Base-by-base conservation (phyloP, 1,140 invertebrate genomes). In the Pachyrhynchus sulphureomaculatus region DNA sequence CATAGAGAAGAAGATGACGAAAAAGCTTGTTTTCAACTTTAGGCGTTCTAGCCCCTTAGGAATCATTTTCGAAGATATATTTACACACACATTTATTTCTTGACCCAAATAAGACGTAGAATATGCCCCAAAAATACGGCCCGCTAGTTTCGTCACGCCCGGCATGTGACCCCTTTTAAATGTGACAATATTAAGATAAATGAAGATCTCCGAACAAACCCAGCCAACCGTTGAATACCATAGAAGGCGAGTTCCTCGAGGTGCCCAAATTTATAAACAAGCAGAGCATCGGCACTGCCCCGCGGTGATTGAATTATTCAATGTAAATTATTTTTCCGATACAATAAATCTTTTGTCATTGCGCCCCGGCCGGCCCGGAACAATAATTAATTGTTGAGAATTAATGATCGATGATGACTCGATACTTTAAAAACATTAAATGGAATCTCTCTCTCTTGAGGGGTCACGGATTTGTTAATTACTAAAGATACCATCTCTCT, bases 391-490 rank as follows among this genome's bases (percentile, higher is more conserved):
- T 73, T 72, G 72, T 72, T 69, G 64, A 63, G 64, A 68, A 63
- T 71, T 73, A 73, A 73, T 73, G 72, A 73, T 72, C 69, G 72
- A 72, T 70, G 70, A 73, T 73, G 72, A 73, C 70, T 73, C 64
- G 68, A 59, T 65, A 65, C 65, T 71, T 68, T 53, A 61, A 64
- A 63, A 70, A 72, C 68, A 66, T 72, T 69, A 65, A 72, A 53
- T 68, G 47, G 63, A 65, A 61, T 67, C 62, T 66, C 49, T 45
- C 48, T 47, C 39, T 29, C 42, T 6, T 5, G 42, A 49, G 63
- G 63, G 70, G 69, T 72, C 70, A 73, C 70, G 72, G 68, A 72
- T 72, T 73, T 71, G 70, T 73, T 73, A 73, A 73, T 73, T 73
- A 72, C 72, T 57, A 56, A 41, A 59, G 67, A 68, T 68, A 66